These are phyloP conservation scores for Chunga burmeisteri DNA, from an alignment of 2,113 vertebrate genomes.

Conservation along the genomic window DNA sequence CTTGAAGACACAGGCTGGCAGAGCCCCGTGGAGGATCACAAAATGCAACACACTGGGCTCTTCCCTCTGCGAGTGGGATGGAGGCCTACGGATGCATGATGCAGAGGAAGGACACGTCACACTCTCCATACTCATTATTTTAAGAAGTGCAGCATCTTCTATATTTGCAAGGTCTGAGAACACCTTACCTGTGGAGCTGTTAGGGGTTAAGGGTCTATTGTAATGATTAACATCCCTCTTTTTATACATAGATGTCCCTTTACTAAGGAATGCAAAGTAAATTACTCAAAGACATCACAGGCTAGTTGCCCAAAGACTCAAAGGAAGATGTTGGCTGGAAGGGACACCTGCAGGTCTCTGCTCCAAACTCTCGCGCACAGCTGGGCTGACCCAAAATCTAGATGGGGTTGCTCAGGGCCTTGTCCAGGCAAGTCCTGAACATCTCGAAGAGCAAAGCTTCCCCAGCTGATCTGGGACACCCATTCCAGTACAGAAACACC, in stretches of 20 bases:
- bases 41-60: neutral
- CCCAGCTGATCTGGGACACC: neutral
- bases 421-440: neutral
- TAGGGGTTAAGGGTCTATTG: neutral
- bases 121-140: neutral
- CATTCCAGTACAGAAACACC: neutral
- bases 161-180: neutral
- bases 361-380: neutral
- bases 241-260: neutral
- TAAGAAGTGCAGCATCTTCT: neutral
- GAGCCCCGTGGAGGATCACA: neutral
- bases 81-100: accelerated
- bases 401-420: neutral
- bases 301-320: neutral
- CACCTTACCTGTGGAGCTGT: neutral
- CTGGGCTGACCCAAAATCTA: neutral
- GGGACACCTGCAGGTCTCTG: neutral
- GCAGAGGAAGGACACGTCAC: neutral
- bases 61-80: neutral
- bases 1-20: neutral
- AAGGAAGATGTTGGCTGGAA: neutral
- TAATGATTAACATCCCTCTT: neutral
- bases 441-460: neutral
- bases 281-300: neutral
- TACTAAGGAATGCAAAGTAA: neutral